These are phyloP conservation scores for Aspidoscelis tigris DNA, from an alignment of 2,113 vertebrate genomes.

Conservation along the genomic window DNA sequence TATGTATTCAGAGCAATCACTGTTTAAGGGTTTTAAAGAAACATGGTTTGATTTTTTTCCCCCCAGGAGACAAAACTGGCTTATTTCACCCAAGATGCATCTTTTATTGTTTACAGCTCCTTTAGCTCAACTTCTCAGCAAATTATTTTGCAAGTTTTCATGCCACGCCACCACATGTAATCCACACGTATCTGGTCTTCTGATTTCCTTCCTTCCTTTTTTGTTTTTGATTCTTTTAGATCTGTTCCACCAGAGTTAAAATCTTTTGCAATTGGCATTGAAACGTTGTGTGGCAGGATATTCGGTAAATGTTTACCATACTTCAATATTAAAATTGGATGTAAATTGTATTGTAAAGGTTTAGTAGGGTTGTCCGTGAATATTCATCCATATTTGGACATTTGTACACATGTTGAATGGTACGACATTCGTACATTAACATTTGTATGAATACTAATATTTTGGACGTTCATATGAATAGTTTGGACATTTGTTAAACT, in stretches of 20 bases:
- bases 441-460: too few relatives aligned
- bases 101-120: not conserved
- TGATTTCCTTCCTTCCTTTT: not conserved
- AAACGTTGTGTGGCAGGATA: slow-evolving; percentile 79
- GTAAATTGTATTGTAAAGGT: too few relatives aligned
- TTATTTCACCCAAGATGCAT: too few relatives aligned
- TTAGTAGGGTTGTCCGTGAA: too few relatives aligned
- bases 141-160: too few relatives aligned
- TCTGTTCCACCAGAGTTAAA: slow-evolving; percentile 86
- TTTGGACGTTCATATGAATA: too few relatives aligned
- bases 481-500: too few relatives aligned
- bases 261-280: slow-evolving; percentile 86
- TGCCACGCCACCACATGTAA: not conserved
- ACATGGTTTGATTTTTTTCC: not conserved
- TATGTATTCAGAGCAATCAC: not conserved
- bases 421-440: too few relatives aligned
- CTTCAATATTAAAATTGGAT: not conserved
- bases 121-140: not conserved
- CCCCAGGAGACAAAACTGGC: not conserved
- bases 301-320: slow-evolving; percentile 74
- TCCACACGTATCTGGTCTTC: not conserved
- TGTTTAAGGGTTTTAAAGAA: not conserved
- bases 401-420: too few relatives aligned
- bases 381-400: too few relatives aligned
- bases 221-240: slow-evolving; percentile 63